Evolutionary conservation across 2,888 invertebrate species (phyloP).

Genomic region (Tricholauxania praeusta): DNA sequence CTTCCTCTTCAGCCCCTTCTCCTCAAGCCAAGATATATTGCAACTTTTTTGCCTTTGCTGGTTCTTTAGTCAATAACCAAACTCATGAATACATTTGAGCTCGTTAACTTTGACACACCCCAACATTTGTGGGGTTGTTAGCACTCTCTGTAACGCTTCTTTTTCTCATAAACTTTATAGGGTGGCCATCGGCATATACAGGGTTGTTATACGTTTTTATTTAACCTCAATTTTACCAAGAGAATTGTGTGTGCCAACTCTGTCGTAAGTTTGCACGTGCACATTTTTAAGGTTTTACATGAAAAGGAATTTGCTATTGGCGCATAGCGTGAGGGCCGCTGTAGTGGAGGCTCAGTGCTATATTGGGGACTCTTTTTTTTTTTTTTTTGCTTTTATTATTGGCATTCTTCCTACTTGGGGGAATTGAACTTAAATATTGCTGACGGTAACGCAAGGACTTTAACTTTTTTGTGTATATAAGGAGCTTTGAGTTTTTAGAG

Average conservation of each 20-base stretch:
- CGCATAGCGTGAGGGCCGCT: background rate
- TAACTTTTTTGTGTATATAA: too few relatives aligned
- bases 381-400: slow-evolving; percentile 27
- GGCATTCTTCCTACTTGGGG: slow-evolving; percentile 27
- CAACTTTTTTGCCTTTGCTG: slow-evolving; percentile 23
- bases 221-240: background rate
- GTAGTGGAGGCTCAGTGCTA: background rate
- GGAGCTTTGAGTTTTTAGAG: too few relatives aligned
- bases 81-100: slow-evolving; percentile 67
- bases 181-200: slow-evolving; percentile 7
- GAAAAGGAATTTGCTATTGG: slow-evolving; percentile 2
- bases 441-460: too few relatives aligned
- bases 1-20: background rate
- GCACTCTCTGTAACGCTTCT: slow-evolving; percentile 15
- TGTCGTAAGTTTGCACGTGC: slow-evolving; percentile 58
- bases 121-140: slow-evolving; percentile 64
- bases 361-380: background rate
- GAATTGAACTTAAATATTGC: background rate
- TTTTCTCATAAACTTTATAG: background rate
- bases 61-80: slow-evolving; percentile 45
- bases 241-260: slow-evolving; percentile 32
- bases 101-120: slow-evolving; percentile 64
- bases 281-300: slow-evolving; percentile 28
- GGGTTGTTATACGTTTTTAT: background rate
- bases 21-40: background rate